These are phyloP conservation scores for Danio rerio DNA, from an alignment of 2,113 vertebrate species.

Conservation along the genomic window DNA sequence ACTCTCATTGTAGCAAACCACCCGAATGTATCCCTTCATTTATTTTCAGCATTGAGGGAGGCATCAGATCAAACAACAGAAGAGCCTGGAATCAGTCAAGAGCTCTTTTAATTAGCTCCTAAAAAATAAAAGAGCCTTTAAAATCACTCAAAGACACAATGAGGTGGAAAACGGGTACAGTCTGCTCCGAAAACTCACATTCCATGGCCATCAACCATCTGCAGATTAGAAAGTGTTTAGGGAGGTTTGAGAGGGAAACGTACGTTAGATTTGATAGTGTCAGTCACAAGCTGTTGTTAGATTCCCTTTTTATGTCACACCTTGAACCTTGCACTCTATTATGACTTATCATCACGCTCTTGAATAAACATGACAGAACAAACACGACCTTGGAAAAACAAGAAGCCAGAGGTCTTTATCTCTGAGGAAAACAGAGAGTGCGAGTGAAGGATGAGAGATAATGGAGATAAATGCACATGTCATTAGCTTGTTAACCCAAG, in stretches of 20 bases:
- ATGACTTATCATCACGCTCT: not conserved
- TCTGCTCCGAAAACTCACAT: conserved; percentile 19
- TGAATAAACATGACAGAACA: conserved; percentile 15
- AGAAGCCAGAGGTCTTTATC: conserved; percentile 34
- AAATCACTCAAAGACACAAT: conserved; percentile 4
- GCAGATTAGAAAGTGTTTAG: not conserved
- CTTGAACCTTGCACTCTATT: not conserved
- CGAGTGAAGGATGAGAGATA: not conserved
- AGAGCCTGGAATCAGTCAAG: conserved; percentile 11
- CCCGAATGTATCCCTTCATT: conserved; percentile 10
- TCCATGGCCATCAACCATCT: conserved; percentile 1
- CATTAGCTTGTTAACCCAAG: conserved; percentile 5
- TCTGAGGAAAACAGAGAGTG: conserved; percentile 37
- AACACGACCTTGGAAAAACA: conserved; percentile 26
- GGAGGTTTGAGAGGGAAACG: not conserved
- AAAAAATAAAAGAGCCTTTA: conserved; percentile 35
- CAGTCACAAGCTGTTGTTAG: not conserved
- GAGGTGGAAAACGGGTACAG: conserved; percentile 3
- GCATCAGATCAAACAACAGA: conserved; percentile 9
- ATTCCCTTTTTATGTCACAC: not conserved
- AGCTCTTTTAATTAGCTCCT: conserved; percentile 32
- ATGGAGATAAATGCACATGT: conserved; percentile 15
- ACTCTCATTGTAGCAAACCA: not conserved
- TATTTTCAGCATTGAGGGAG: conserved; percentile 30
- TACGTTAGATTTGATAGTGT: not conserved